Evolutionary conservation across 2,888 invertebrate genomes (phyloP).

Genomic region (Epicampocera succincta): DNA sequence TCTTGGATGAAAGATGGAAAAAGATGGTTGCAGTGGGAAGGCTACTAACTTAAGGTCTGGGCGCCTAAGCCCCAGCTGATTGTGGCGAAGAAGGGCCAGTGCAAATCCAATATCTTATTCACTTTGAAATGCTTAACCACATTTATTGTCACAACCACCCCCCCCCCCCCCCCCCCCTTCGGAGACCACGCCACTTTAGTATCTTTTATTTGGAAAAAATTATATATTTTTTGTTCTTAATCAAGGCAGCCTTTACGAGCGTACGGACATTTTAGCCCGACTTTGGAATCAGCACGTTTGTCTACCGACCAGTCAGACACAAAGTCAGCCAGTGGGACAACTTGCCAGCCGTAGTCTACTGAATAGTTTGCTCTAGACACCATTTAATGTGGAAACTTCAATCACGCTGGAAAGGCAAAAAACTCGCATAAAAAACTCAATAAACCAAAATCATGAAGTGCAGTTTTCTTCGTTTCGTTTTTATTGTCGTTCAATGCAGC

Average conservation of each 20-base stretch:
- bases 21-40: no score
- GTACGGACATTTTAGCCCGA: background rate
- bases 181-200: no score
- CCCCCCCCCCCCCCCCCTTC: no score
- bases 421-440: background rate
- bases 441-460: conserved; percentile 48
- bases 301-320: background rate
- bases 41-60: no score
- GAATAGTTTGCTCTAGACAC: conserved; percentile 49
- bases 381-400: conserved; percentile 62
- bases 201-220: conserved; percentile 28
- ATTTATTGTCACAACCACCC: no score
- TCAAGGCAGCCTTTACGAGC: conserved; percentile 32
- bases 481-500: conserved; percentile 39
- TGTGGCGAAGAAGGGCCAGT: no score
- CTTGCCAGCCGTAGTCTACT: conserved; percentile 16
- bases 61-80: no score
- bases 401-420: conserved; percentile 13
- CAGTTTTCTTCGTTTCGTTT: conserved; percentile 29
- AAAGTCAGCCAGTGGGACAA: background rate
- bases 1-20: no score
- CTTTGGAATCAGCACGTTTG: background rate
- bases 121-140: conserved; percentile 62
- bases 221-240: conserved; percentile 27
- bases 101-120: no score